Base-by-base conservation (phyloP, 2,797 vertebrate genomes). In the Setipinna tenuifilis region DNA sequence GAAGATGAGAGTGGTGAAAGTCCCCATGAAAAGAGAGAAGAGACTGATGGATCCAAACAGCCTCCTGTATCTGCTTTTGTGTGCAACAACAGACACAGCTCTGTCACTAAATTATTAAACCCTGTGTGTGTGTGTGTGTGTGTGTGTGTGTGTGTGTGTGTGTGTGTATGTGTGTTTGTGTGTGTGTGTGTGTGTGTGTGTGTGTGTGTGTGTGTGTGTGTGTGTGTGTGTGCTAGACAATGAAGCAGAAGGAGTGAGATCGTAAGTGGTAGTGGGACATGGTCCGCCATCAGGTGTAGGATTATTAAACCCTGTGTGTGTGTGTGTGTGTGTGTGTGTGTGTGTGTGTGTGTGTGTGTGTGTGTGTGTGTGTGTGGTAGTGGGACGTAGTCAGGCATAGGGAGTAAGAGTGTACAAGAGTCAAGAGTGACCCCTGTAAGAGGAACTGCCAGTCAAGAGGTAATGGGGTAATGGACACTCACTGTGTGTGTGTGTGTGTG, bases 101-200 rank as follows among this genome's bases (percentile, higher is more conserved):
- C 12, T 17, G 12, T 16, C 10, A 10, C 65, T 71, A 12, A 31
- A 71, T 71, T 71, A 71, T 71, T 71, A 71, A 71, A 71, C 28
- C 31, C 3, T 71, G 25, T 31, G 28, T 71, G 65, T 71, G 65
- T 71, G 65, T 71, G 65, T 71, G 65, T 71, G 28, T 71, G 28
- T 71, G 65, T 71, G 65, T 71, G 65, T 71, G 65, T 71, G 75
- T 65, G n/a, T 62, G 59, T 62, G 35, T 41, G 35, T 41, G 35
- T 41, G 35, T 41, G 35, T 41, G 35, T 41, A 5, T 41, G 35
- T 41, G 35, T 41, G 35, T 41, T 2, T 41, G 35, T 41, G 35
- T 41, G 35, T 41, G 35, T 41, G 35, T 41, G 35, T 41, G 35
- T 41, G 35, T 41, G 35, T 41, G 35, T 41, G 35, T 41, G 35